A percentile compares a stretch with the other conserved stretches of the same genome.
Conservation (phyloP, 2,797 vertebrate species). For the Saxicola maurus region DNA sequence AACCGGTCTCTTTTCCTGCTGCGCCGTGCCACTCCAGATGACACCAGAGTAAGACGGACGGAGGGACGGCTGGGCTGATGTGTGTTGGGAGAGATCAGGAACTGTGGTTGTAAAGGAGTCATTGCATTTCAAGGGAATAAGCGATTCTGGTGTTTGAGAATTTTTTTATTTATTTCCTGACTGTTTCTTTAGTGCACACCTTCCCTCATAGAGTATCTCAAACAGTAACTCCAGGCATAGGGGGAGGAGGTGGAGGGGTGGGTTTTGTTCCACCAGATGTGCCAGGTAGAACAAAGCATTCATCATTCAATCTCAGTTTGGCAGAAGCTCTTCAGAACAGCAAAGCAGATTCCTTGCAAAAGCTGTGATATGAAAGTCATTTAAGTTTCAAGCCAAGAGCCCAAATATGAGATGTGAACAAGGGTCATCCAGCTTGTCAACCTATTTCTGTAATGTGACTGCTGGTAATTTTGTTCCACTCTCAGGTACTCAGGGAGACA, state of each 20-base stretch:
- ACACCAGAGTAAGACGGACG: not conserved
- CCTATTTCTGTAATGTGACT: not conserved
- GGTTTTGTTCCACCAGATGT: fast-evolving
- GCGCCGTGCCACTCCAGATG: slow-evolving; percentile 50
- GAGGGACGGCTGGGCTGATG: not conserved
- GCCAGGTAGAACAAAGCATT: not conserved
- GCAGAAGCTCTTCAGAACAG: not conserved
- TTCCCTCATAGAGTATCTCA: not conserved
- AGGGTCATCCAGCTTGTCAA: not conserved
- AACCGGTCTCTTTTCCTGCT: slow-evolving; percentile 99
- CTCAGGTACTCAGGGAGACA: not conserved
- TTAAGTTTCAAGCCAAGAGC: slow-evolving; percentile 4
- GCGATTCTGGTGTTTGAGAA: not conserved
- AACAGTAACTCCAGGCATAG: not conserved
- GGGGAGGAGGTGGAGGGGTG: not conserved
- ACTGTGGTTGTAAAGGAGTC: not conserved
- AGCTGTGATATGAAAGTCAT: not conserved
- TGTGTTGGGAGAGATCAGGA: not conserved
- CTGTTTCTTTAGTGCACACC: not conserved
- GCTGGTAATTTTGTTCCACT: not conserved
- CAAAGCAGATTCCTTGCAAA: not conserved
- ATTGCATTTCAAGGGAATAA: not conserved
- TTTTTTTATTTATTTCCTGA: not conserved
- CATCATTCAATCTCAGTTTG: not conserved
- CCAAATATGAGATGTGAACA: not conserved